These are phyloP conservation scores for Athene noctua DNA, from an alignment of 2,113 vertebrate genomes.

Conservation along the genomic window DNA sequence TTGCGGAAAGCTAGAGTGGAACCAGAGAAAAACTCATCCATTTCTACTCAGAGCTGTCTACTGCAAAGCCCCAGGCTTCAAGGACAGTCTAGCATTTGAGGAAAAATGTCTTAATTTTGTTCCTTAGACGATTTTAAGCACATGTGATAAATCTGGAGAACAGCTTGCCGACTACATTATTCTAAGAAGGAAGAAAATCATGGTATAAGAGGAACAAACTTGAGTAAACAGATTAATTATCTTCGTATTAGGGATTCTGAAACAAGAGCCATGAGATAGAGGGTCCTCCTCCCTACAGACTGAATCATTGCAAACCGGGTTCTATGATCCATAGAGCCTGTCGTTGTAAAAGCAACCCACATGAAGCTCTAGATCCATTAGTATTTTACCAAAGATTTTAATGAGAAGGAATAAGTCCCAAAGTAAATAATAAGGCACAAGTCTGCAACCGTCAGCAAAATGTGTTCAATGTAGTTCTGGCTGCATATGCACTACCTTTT, in stretches of 20 bases:
- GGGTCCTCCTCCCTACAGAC: not conserved
- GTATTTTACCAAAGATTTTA: not conserved
- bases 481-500: fast-evolving
- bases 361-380: not conserved
- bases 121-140: not conserved
- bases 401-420: not conserved
- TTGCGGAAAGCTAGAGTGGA: not conserved
- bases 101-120: not conserved
- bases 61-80: not conserved
- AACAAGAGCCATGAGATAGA: not conserved
- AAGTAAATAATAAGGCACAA: not conserved
- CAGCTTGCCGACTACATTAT: not conserved
- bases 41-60: not conserved
- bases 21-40: not conserved
- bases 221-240: not conserved
- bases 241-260: not conserved
- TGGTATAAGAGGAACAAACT: not conserved
- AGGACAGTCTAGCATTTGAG: not conserved
- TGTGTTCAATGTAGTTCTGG: fast-evolving
- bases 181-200: not conserved
- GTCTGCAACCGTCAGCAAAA: not conserved
- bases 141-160: not conserved
- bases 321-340: not conserved
- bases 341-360: fast-evolving
- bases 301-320: not conserved